These are phyloP conservation scores for Naso thynnoides DNA, from an alignment of 2,797 vertebrate species.

Conservation along the genomic window DNA sequence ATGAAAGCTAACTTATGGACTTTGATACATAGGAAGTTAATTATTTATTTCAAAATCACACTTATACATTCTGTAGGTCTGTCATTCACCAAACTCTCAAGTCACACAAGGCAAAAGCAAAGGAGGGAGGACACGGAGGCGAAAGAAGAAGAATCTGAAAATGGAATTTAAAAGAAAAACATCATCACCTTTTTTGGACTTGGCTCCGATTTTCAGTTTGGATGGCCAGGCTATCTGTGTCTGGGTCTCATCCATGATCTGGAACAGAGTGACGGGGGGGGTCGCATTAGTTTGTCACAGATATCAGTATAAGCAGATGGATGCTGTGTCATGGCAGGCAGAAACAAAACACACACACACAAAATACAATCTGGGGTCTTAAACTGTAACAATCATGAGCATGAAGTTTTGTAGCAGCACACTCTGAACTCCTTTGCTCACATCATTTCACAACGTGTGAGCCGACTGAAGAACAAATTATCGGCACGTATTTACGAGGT, in stretches of 20 bases:
- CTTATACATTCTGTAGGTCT: background rate
- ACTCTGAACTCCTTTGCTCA: background rate
- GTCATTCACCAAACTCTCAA: background rate
- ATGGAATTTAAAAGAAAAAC: background rate
- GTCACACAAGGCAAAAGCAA: background rate
- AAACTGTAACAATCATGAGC: background rate
- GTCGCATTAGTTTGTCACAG: conserved; percentile 26
- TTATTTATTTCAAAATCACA: conserved; percentile 2
- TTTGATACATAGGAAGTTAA: background rate
- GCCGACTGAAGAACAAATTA: background rate
- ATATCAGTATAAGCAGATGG: background rate
- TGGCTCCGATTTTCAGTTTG: conserved; percentile 88
- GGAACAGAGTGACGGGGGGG: conserved; percentile 60
- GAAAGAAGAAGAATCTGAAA: background rate
- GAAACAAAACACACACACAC: background rate
- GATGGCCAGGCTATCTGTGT: conserved; percentile 89
- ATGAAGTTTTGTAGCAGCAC: background rate
- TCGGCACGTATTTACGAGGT: background rate
- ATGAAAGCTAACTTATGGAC: background rate
- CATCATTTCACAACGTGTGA: background rate
- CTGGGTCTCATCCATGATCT: conserved; percentile 89
- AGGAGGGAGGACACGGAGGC: background rate
- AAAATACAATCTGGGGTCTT: conserved; percentile 7
- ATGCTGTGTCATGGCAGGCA: no score
- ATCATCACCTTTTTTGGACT: conserved; percentile 88